phyloP scores from a whole-genome alignment of 2,797 vertebrate genomes.

The Avahi laniger region DNA sequence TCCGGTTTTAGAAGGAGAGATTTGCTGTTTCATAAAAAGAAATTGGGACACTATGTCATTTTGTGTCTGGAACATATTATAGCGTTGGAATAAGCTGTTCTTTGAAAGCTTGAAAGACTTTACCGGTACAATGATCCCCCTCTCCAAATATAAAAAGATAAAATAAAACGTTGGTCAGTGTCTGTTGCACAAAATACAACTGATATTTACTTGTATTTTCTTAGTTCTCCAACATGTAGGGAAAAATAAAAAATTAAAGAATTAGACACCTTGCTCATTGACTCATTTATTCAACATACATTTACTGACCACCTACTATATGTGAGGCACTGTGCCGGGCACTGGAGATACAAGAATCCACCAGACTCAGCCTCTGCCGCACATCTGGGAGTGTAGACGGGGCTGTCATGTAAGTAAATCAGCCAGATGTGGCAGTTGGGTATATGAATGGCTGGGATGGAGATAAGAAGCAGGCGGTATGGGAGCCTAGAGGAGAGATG shows the following conservation, averaged over 20 bases:
- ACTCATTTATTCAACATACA: neutral
- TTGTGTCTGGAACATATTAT: neutral
- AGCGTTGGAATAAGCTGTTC: neutral
- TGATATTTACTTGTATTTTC: neutral
- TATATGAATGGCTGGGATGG: neutral
- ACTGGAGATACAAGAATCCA: neutral
- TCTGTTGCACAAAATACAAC: neutral
- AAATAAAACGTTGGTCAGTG: neutral
- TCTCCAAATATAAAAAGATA: neutral
- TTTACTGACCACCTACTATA: neutral
- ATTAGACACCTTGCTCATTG: neutral
- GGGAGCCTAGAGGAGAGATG: neutral
- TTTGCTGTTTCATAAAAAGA: neutral
- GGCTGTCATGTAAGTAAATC: neutral
- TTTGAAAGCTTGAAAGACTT: neutral
- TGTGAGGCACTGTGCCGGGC: neutral
- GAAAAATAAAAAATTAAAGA: conserved; percentile 5
- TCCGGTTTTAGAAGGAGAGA: neutral
- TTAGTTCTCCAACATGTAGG: neutral
- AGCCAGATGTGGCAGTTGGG: neutral
- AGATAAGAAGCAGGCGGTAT: neutral
- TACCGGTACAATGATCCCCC: neutral
- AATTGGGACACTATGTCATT: neutral
- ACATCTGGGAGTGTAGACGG: neutral
- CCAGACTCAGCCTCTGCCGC: neutral